A percentile compares a stretch with the other conserved stretches of the same genome.
Conservation (phyloP, 2,113 vertebrate genomes). For the Dasyurus viverrinus region DNA sequence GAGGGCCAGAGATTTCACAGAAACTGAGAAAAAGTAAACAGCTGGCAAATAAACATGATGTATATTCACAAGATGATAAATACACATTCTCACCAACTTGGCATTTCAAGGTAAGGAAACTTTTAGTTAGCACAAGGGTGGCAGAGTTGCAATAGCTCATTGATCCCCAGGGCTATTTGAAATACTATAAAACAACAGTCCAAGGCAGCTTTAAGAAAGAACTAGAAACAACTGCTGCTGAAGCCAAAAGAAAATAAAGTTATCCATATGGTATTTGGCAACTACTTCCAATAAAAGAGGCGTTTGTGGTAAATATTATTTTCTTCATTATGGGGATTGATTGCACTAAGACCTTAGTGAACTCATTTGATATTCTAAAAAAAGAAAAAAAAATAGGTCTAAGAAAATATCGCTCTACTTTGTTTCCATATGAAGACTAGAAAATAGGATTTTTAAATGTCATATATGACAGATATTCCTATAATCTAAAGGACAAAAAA, state of each 20-base stretch:
- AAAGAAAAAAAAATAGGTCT: neutral
- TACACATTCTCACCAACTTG: slow-evolving; percentile 28
- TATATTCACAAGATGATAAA: slow-evolving; percentile 48
- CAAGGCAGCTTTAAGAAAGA: neutral
- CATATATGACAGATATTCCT: neutral
- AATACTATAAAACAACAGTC: slow-evolving; percentile 44
- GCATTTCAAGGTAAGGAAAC: slow-evolving; percentile 47
- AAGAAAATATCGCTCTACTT: neutral
- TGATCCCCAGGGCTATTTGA: slow-evolving; percentile 32
- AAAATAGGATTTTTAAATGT: neutral
- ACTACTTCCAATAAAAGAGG: slow-evolving; percentile 15
- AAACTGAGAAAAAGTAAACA: slow-evolving; percentile 54
- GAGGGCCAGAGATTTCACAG: slow-evolving; percentile 21
- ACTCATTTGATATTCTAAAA: slow-evolving; percentile 27
- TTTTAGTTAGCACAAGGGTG: slow-evolving; percentile 43
- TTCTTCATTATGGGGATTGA: neutral
- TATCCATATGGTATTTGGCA: slow-evolving; percentile 25
- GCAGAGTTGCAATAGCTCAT: slow-evolving; percentile 33
- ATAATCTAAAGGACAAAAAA: neutral
- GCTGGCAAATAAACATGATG: slow-evolving; percentile 47
- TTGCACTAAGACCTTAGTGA: neutral
- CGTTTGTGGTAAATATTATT: neutral
- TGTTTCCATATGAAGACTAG: neutral
- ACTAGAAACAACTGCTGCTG: neutral
- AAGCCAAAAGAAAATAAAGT: slow-evolving; percentile 49